These are phyloP conservation scores for Xiphias gladius DNA, from an alignment of 2,113 vertebrate genomes.

Conservation along the genomic window DNA sequence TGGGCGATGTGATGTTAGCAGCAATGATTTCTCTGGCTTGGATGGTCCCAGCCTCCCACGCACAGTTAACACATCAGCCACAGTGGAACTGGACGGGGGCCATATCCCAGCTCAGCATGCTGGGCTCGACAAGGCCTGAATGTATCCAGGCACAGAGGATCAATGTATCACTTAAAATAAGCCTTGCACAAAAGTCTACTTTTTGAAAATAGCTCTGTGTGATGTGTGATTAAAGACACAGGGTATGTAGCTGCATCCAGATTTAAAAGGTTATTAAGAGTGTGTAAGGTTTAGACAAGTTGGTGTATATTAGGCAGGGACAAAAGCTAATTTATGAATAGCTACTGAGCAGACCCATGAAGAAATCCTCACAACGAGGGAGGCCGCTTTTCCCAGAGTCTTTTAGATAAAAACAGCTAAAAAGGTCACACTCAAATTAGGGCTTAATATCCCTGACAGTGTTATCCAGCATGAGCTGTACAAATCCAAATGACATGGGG, in stretches of 20 bases:
- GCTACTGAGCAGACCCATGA: constrained; percentile 30
- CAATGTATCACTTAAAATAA: constrained; percentile 61
- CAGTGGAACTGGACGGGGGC: constrained; percentile 48
- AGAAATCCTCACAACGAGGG: constrained; percentile 44
- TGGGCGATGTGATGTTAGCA: constrained; percentile 53
- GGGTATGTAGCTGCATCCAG: constrained; percentile 9
- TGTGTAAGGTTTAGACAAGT: constrained; percentile 45
- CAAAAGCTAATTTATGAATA: constrained; percentile 60
- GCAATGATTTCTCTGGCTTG: constrained; percentile 55
- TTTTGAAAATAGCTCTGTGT: constrained; percentile 52
- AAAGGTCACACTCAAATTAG: constrained; percentile 73
- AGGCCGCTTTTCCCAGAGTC: constrained; percentile 25
- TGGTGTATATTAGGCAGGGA: constrained; percentile 32
- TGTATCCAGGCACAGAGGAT: constrained; percentile 33
- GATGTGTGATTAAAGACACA: constrained; percentile 57
- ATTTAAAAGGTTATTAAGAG: constrained; percentile 56
- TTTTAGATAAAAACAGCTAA: constrained; percentile 58
- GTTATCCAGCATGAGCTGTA: constrained; percentile 52
- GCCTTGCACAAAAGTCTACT: constrained; percentile 21
- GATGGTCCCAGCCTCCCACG: constrained; percentile 52
- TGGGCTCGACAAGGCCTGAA: constrained; percentile 33
- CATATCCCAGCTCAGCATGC: constrained; percentile 55
- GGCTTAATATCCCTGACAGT: constrained; percentile 58
- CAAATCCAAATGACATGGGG: constrained; percentile 54
- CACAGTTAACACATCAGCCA: constrained; percentile 60